Evolutionary conservation across 2,797 vertebrate genomes (phyloP).

Genomic region (Notamacropus eugenii): DNA sequence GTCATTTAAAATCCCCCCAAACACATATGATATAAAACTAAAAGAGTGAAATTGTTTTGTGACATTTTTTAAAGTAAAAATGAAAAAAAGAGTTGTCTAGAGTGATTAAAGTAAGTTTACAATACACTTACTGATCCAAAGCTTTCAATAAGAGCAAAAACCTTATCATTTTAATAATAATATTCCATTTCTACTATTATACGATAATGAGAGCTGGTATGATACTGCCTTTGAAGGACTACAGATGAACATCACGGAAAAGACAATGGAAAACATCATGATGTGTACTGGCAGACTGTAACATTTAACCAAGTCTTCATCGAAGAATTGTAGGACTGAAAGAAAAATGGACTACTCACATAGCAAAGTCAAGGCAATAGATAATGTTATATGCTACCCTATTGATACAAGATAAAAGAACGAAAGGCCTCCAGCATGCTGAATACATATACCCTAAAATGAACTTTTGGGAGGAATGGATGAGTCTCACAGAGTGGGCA

Average conservation of each 20-base stretch:
- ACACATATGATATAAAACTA: neutral
- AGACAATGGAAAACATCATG: neutral
- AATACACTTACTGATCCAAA: neutral
- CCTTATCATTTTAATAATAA: neutral
- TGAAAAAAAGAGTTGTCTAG: neutral
- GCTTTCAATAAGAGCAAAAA: neutral
- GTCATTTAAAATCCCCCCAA: too few species aligned
- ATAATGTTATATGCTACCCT: neutral
- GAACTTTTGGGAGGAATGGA: neutral
- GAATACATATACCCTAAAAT: rapidly evolving
- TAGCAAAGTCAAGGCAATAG: neutral
- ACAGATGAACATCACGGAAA: neutral
- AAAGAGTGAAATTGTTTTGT: neutral
- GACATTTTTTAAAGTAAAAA: neutral
- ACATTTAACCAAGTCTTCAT: neutral
- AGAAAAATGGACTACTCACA: neutral
- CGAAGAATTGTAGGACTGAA: neutral
- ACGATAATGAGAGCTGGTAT: neutral
- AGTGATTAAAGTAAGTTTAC: neutral
- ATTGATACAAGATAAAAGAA: neutral
- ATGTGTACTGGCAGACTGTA: neutral
- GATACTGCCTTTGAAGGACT: neutral
- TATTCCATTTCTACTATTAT: neutral
- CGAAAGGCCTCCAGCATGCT: neutral
- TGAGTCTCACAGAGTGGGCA: neutral